Conservation (phyloP, 2,797 vertebrate species). For the Carcharodon carcharias region DNA sequence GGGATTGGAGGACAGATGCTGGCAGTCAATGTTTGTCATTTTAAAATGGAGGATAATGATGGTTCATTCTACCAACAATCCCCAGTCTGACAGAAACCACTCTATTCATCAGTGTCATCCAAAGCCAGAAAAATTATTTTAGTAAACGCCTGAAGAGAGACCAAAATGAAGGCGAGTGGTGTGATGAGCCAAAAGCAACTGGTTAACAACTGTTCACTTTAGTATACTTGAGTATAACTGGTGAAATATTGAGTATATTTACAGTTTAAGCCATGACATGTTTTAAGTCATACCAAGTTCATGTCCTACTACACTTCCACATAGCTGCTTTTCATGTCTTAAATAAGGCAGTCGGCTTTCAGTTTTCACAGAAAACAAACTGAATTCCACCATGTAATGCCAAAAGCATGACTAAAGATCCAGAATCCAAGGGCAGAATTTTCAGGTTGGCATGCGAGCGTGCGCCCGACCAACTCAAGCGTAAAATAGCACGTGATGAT, state of each 20-base stretch:
- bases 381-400: no score
- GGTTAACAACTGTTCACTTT: background rate
- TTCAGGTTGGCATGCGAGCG: no score
- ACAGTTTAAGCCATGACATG: background rate
- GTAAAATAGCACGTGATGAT: no score
- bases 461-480: no score
- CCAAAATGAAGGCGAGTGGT: background rate
- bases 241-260: background rate
- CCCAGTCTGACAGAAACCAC: background rate
- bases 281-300: background rate
- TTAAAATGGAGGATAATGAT: background rate
- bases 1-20: background rate
- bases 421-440: background rate
- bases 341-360: background rate
- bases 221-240: background rate
- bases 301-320: background rate
- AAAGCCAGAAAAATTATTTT: background rate
- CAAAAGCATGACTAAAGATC: background rate
- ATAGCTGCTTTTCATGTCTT: background rate
- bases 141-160: background rate
- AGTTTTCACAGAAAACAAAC: background rate
- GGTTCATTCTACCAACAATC: background rate
- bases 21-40: background rate
- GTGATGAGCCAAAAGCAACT: background rate
- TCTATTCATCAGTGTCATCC: background rate